Evolutionary conservation across 92 coral and sea anemone species (phyloP).

Genomic region (Phenganax marumi): DNA sequence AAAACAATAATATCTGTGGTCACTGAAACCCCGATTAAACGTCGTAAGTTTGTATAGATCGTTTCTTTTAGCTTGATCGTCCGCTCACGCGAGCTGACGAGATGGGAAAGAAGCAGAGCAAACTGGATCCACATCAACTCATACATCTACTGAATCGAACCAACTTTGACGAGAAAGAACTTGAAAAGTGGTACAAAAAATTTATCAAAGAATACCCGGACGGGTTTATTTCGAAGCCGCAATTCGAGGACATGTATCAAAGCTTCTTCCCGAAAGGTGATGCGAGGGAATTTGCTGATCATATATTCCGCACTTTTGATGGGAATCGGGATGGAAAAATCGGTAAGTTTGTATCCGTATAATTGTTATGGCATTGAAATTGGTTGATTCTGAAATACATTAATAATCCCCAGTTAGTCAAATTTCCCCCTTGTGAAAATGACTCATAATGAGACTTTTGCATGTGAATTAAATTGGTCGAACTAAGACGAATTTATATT

Average conservation of each 20-base stretch:
- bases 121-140: slow-evolving; percentile 81
- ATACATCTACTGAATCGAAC: slow-evolving; percentile 86
- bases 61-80: neutral
- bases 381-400: neutral
- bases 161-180: slow-evolving; percentile 90
- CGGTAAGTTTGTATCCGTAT: slow-evolving; percentile 59
- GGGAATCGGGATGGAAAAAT: slow-evolving; percentile 95
- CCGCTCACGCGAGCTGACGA: neutral
- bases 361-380: neutral
- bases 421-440: neutral
- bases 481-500: no score
- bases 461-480: no score
- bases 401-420: neutral
- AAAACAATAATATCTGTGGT: slow-evolving; percentile 30
- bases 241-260: slow-evolving; percentile 93
- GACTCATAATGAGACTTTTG: no score
- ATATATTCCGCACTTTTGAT: slow-evolving; percentile 92
- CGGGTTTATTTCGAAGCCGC: slow-evolving; percentile 86
- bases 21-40: neutral
- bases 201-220: slow-evolving; percentile 95
- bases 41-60: neutral
- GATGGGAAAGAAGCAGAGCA: slow-evolving; percentile 98
- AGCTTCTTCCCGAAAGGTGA: slow-evolving; percentile 94
- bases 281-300: slow-evolving; percentile 86
- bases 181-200: slow-evolving; percentile 91